Base-by-base conservation (phyloP, 1,140 invertebrate species). In the Drosophila saltans region DNA sequence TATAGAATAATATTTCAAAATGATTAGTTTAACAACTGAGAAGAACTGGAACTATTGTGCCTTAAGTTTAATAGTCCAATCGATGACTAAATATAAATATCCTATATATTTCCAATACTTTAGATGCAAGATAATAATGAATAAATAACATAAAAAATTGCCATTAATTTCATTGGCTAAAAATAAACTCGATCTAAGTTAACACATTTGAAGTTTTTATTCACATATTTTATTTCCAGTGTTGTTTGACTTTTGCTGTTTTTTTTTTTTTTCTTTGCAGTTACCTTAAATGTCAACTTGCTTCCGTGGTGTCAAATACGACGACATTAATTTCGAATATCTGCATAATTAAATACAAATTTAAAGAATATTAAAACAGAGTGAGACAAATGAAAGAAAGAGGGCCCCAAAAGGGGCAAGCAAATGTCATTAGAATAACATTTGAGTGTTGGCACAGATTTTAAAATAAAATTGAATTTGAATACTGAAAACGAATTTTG, bases 401-500 rank as follows among this genome's bases (percentile, higher is more conserved):
- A 2, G 16, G 9, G 16, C 45, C 16, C 10, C 6, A 26, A 59
- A 62, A 75, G 56, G 45, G 28, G 68, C 59, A 68, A 66, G 68
- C 75, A 76, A 82, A 77, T 73, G 83, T 83, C 83, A 88, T 86
- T 88, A 86, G 83, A 86, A 86, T 75, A 73, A 64, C 79, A 69
- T 77, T 78, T 73, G 83, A 75, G 62, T 74, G 81, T 88, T 86
- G 82, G 82, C 82, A 82, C 82, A 88, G 69, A 79, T 86, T 77
- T 73, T 64, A 57, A 16, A 67, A 81, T 83, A 83, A 83, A 86
- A 88, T 83, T 83, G 52, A 70, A 86, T 88, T 86, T 68, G 75
- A 80, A 80, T 72, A 69, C 75, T 75, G 68, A 61, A 74, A 67
- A 74, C 70, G 33, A 59, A 59, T 40, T 59, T 59, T 5, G 57